Conservation (phyloP, 1,140 invertebrate species). For the Venturia canescens region DNA sequence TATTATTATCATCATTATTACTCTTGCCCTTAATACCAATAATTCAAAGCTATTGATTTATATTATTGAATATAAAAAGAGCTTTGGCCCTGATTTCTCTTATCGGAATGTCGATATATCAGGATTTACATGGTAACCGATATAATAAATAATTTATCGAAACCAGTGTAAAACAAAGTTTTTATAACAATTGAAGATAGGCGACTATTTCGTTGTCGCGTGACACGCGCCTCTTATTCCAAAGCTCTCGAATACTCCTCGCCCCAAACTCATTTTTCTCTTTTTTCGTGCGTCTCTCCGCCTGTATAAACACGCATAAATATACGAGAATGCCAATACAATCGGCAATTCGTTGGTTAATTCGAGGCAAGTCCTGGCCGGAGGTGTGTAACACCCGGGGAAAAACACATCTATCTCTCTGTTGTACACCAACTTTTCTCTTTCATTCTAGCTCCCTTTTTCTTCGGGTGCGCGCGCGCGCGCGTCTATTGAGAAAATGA, state of each 20-base stretch:
- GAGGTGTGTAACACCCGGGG: background rate
- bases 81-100: too few species aligned
- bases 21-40: too few species aligned
- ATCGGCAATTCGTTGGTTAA: constrained; percentile 24
- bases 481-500: constrained; percentile 28
- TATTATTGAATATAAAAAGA: too few species aligned
- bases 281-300: background rate
- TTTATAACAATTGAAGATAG: too few species aligned
- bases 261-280: background rate
- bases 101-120: too few species aligned
- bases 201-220: background rate
- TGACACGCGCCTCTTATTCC: background rate
- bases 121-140: too few species aligned
- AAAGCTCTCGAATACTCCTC: background rate
- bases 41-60: too few species aligned
- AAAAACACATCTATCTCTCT: constrained; percentile 14
- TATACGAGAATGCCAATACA: background rate
- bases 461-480: background rate
- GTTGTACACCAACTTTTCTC: background rate
- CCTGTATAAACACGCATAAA: background rate
- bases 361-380: constrained; percentile 22
- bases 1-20: too few species aligned
- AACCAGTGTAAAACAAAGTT: too few species aligned
- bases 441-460: background rate
- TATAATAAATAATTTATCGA: too few species aligned